Evolutionary conservation across 2,113 vertebrate species (phyloP).

Genomic region (Notarius lentiginosus): DNA sequence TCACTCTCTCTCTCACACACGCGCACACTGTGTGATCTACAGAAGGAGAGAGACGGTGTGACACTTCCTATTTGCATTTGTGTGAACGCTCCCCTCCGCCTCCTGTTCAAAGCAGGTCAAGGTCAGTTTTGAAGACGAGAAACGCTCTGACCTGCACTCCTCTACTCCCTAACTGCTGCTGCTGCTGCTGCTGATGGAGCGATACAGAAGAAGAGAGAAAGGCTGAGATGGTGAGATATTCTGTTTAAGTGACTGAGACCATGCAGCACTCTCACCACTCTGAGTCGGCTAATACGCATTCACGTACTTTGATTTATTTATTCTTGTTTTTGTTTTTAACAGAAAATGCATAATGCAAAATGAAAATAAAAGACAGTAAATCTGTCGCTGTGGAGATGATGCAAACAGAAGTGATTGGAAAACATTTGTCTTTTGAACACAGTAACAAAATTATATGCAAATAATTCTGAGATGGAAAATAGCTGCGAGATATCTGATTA

Average conservation of each 20-base stretch:
- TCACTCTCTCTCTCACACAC: not conserved
- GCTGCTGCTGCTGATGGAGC: not conserved
- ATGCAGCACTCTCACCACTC: not conserved
- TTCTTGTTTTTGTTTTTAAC: not conserved
- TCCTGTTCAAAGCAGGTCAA: slow-evolving; percentile 43
- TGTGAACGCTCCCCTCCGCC: not conserved
- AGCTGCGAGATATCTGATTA: slow-evolving; percentile 6
- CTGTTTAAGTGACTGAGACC: not conserved
- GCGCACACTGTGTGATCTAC: not conserved
- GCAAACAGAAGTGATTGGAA: slow-evolving; percentile 3
- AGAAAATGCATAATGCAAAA: not conserved
- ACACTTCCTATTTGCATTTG: slow-evolving; percentile 15
- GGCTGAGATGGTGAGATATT: slow-evolving; percentile 6
- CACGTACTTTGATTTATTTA: not conserved
- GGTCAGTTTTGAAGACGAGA: slow-evolving; percentile 56
- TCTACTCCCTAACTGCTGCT: not conserved
- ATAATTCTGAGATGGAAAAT: not conserved
- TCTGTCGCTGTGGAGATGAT: not conserved
- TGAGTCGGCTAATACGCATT: not conserved
- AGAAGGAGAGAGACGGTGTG: not conserved
- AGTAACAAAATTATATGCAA: slow-evolving; percentile 12
- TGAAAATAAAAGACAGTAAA: not conserved
- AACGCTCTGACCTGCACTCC: not conserved
- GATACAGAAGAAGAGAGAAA: not conserved
- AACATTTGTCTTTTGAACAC: not conserved